These are phyloP conservation scores for Myrmecophaga tridactyla DNA, from an alignment of 2,113 vertebrate genomes.

Conservation along the genomic window DNA sequence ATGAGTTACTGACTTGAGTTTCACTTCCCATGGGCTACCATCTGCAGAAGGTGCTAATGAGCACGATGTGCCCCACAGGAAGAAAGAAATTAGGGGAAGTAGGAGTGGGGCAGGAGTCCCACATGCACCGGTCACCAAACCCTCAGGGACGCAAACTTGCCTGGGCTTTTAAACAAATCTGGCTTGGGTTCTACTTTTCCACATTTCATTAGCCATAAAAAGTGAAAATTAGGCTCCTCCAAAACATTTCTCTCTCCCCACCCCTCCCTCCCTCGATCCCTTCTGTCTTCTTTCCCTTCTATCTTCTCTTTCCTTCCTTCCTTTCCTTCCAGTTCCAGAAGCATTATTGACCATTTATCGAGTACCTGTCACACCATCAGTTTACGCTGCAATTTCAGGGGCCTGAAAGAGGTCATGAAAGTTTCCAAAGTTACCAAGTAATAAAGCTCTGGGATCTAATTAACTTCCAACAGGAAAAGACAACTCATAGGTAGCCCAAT, in stretches of 20 bases:
- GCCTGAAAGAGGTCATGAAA: not conserved
- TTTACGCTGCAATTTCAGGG: not conserved
- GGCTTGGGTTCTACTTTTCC: not conserved
- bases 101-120: not conserved
- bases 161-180: not conserved
- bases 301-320: fast-evolving
- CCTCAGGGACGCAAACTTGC: not conserved
- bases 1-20: not conserved
- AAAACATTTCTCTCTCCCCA: not conserved
- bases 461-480: not conserved
- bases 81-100: not conserved
- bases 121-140: not conserved
- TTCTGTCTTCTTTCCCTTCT: too few relatives aligned
- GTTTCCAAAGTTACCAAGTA: not conserved
- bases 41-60: not conserved
- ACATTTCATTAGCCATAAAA: not conserved
- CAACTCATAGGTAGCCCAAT: not conserved
- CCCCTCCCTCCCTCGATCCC: fast-evolving
- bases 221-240: not conserved
- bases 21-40: not conserved
- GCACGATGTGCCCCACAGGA: not conserved
- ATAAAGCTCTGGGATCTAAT: not conserved
- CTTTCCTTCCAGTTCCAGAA: not conserved
- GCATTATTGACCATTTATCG: not conserved
- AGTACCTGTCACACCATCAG: not conserved